Conservation (phyloP, 1,140 invertebrate species). For the Drosophila teissieri region DNA sequence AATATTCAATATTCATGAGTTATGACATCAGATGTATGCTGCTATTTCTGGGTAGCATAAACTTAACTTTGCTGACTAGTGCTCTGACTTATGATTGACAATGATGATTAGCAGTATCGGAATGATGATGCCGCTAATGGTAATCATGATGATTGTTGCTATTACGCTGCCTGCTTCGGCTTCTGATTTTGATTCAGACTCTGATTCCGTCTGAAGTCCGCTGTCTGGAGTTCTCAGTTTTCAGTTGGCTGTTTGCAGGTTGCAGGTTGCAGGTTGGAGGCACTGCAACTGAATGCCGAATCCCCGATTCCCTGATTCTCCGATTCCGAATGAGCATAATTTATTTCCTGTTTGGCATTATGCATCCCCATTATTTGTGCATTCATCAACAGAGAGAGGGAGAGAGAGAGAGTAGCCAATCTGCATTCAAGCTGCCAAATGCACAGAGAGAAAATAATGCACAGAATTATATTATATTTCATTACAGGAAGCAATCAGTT, state of each 20-base stretch:
- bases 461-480: no score
- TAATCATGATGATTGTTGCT: slow-evolving; percentile 67
- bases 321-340: slow-evolving; percentile 49
- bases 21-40: no score
- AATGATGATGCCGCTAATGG: slow-evolving; percentile 37
- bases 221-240: neutral
- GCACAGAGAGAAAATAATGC: slow-evolving; percentile 2
- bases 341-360: slow-evolving; percentile 79
- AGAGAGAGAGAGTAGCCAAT: slow-evolving; percentile 24
- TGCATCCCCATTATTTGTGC: slow-evolving; percentile 74
- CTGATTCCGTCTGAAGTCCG: slow-evolving; percentile 11
- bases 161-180: slow-evolving; percentile 54
- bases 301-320: slow-evolving; percentile 13
- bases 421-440: slow-evolving; percentile 11
- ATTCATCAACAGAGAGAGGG: slow-evolving; percentile 54
- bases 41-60: no score
- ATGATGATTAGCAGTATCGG: slow-evolving; percentile 43
- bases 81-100: slow-evolving; percentile 35
- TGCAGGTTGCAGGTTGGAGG: neutral
- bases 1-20: no score
- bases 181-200: neutral
- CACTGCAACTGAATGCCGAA: slow-evolving; percentile 3
- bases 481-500: neutral
- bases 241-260: neutral
- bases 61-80: slow-evolving; percentile 9